These are phyloP conservation scores for Smutsia gigantea DNA, from an alignment of 2,797 vertebrate species.

Conservation along the genomic window DNA sequence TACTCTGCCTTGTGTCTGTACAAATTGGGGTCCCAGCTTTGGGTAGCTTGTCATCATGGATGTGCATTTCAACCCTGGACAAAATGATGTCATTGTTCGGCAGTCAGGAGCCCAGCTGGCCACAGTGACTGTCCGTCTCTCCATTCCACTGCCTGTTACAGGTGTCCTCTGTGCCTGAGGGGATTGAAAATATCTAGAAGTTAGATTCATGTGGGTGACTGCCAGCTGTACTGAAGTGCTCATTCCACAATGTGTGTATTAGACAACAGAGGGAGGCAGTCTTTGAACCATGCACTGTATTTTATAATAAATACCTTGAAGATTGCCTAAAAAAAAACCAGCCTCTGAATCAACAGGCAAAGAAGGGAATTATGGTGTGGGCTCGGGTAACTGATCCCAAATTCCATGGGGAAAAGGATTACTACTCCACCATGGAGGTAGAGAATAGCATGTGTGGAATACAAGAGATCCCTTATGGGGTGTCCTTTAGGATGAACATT, in stretches of 20 bases:
- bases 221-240: conserved; percentile 63
- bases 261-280: conserved; percentile 44
- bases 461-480: not conserved
- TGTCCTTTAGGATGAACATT: not conserved
- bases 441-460: not conserved
- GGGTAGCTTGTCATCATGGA: conserved; percentile 54
- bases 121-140: not conserved
- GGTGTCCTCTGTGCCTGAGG: conserved; percentile 14
- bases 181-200: not conserved
- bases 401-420: not conserved
- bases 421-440: not conserved
- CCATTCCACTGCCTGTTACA: conserved; percentile 64
- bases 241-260: not conserved
- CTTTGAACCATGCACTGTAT: conserved; percentile 65
- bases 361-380: not conserved
- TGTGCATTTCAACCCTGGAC: conserved; percentile 66
- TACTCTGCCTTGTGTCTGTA: conserved; percentile 55
- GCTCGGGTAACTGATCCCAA: not conserved
- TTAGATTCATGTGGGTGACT: conserved; percentile 54
- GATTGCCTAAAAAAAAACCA: not conserved
- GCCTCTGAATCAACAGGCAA: not conserved
- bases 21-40: conserved; percentile 45
- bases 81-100: not conserved
- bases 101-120: not conserved
- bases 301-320: conserved; percentile 83